These are phyloP conservation scores for Myanophis thanlyinensis DNA, from an alignment of 2,113 vertebrate genomes.

Conservation along the genomic window DNA sequence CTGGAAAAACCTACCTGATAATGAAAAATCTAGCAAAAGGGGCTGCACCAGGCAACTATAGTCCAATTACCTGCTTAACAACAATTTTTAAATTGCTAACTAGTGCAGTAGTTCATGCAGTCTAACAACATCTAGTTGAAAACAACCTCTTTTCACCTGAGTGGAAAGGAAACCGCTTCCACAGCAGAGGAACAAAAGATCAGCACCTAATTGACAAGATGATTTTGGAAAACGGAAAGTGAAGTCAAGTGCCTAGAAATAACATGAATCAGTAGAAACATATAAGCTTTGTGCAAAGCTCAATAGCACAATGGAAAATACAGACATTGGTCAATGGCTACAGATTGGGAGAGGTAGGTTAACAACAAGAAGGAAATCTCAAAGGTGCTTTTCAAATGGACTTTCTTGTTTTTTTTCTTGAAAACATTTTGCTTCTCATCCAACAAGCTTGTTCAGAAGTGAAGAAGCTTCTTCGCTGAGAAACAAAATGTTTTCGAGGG, in stretches of 20 bases:
- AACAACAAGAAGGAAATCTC: not conserved
- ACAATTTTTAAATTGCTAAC: not conserved
- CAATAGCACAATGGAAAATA: not conserved
- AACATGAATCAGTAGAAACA: not conserved
- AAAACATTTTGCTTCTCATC: not conserved
- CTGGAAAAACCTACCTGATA: not conserved
- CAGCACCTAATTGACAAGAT: not conserved
- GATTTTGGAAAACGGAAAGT: not conserved
- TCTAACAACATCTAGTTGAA: not conserved
- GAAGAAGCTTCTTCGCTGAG: too few relatives aligned
- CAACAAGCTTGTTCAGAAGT: too few relatives aligned
- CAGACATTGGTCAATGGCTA: not conserved
- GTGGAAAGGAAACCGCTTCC: not conserved
- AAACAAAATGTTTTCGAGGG: too few relatives aligned
- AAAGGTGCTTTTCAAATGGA: not conserved
- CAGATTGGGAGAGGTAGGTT: not conserved
- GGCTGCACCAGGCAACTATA: not conserved
- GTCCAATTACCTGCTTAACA: not conserved
- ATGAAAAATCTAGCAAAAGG: not conserved
- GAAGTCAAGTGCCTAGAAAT: not conserved
- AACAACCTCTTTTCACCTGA: not conserved
- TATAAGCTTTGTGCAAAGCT: not conserved
- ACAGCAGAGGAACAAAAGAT: not conserved
- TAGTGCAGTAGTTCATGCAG: not conserved
- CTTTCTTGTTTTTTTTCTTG: not conserved